These are phyloP conservation scores for Lathamus discolor DNA, from an alignment of 2,113 vertebrate species.

Conservation along the genomic window DNA sequence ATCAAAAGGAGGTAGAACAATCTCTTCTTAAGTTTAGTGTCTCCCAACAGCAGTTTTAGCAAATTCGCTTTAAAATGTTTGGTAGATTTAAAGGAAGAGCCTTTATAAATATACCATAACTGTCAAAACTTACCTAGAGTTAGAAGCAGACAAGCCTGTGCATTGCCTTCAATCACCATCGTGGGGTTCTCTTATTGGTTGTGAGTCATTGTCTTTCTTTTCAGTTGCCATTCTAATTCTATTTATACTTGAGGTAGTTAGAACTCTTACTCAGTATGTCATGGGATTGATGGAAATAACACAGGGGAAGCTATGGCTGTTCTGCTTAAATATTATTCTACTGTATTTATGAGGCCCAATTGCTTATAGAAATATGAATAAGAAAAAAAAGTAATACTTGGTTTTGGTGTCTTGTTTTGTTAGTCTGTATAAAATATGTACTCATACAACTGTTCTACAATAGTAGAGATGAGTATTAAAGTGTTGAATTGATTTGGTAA, in stretches of 20 bases:
- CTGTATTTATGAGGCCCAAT: neutral
- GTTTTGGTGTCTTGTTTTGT: neutral
- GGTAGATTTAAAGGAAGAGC: neutral
- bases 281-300: slow-evolving; percentile 17
- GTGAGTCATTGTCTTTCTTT: slow-evolving; percentile 46
- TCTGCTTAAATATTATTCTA: neutral
- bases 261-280: slow-evolving; percentile 43
- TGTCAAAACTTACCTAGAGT: neutral
- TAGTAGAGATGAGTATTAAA: neutral
- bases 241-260: slow-evolving; percentile 27
- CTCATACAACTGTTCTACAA: neutral
- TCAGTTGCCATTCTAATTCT: slow-evolving; percentile 44
- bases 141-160: neutral
- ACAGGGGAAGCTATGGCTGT: neutral
- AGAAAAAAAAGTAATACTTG: neutral
- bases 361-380: neutral
- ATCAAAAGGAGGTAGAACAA: slow-evolving; percentile 23
- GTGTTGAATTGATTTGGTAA: neutral
- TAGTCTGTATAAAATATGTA: neutral
- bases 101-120: neutral
- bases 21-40: neutral
- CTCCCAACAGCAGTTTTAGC: neutral
- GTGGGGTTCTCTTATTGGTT: neutral
- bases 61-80: neutral
- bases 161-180: neutral